phyloP scores from a whole-genome alignment of 2,888 invertebrate species.

The Dryobota labecula region DNA sequence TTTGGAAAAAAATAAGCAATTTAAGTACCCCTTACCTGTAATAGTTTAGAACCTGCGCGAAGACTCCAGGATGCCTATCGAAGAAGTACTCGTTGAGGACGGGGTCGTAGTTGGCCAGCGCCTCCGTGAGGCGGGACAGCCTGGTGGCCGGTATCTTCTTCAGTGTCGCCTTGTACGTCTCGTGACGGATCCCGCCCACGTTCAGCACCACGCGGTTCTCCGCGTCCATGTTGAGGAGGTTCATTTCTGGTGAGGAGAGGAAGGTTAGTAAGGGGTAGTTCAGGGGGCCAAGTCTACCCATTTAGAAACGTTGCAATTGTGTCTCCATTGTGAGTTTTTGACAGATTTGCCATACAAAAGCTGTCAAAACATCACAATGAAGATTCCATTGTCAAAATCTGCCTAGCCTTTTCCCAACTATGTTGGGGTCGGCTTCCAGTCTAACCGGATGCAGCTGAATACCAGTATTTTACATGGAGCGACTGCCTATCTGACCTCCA shows the following conservation, averaged over 20 bases:
- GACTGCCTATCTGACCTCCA: too few relatives aligned
- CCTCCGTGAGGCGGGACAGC: slow-evolving; percentile 98
- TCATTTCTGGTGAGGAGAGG: slow-evolving; percentile 91
- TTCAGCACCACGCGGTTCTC: slow-evolving; percentile 99
- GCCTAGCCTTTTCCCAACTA: too few relatives aligned
- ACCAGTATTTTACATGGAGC: too few relatives aligned
- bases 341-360: not conserved
- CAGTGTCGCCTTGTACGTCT: slow-evolving; percentile 98
- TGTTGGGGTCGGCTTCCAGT: too few relatives aligned
- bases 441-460: too few relatives aligned
- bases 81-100: slow-evolving; percentile 99
- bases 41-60: slow-evolving; percentile 99
- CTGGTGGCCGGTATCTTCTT: slow-evolving; percentile 99
- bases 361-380: not conserved
- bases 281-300: not conserved
- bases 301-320: too few relatives aligned
- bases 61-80: slow-evolving; percentile 98
- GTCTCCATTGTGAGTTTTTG: not conserved
- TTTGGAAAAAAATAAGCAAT: too few relatives aligned
- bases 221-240: slow-evolving; percentile 98
- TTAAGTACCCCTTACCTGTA: slow-evolving; percentile 92
- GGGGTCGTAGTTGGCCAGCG: slow-evolving; percentile 99
- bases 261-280: not conserved
- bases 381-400: too few relatives aligned
- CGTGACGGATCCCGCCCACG: slow-evolving; percentile 99